Base-by-base conservation (phyloP, 2,888 invertebrate genomes). In the Lepeophtheirus nordmannii region DNA sequence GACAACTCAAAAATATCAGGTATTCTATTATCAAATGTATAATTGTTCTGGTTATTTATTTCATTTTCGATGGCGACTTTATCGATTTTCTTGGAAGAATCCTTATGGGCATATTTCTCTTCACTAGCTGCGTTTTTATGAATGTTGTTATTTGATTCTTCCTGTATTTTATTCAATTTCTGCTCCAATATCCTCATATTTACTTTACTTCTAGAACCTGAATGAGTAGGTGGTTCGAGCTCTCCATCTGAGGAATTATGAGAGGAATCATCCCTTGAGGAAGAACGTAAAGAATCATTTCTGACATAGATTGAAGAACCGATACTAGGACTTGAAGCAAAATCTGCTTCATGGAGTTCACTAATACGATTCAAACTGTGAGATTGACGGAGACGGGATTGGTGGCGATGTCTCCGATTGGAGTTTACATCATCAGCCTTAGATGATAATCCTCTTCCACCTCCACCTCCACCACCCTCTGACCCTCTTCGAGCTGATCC, bases 111-210 rank as follows among this genome's bases (percentile, higher is more conserved):
- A 14, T 7, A 14, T 20, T n/a, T 23, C 2, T 58, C 2, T 22
- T 14, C 40, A 62, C 20, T 22, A 14, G 12, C 40, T 20, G 38
- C 39, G 10, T 20, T 40, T 17, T 38, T 22, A 37, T 62, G 5
- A 14, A 12, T 14, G 17, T 58, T n/a, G 58, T n/a, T 38, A 39
- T 65, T 58, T 14, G 17, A 23, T 39, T 65, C 65, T 59, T 65
- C 66, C 46, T 66, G 66, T 20, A 66, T 66, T 60, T 58, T 66
- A 30, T 66, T 66, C n/a, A 66, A 30, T 41, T 58, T 38, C 23
- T 60, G 38, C 46, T 66, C 66, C n/a, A 66, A 60, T 39, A 58
- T 37, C n/a, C 66, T 37, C 66, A 66, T 20, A 46, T 66, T 66
- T 10, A 66, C 66, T 40, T 41, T 39, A 17, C n/a, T n/a, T 17